phyloP scores from a whole-genome alignment of 2,797 vertebrate species.

The Pterois miles region DNA sequence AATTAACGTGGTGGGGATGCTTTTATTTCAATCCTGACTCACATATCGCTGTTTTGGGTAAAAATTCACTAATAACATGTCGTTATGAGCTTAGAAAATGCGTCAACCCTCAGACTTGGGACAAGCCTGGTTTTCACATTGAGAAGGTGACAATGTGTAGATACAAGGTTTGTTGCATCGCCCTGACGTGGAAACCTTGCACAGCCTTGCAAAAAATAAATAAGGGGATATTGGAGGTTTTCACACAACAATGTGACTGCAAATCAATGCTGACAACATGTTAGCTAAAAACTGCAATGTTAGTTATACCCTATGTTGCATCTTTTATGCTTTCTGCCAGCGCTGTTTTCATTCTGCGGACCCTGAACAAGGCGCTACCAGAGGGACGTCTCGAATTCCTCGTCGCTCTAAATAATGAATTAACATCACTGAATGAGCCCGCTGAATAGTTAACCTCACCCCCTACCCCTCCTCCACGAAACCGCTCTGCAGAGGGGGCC shows the following conservation, averaged over 20 bases:
- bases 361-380: not conserved
- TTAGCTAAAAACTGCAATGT: not conserved
- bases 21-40: not conserved
- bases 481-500: slow-evolving; percentile 60
- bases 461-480: slow-evolving; percentile 44
- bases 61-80: not conserved
- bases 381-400: slow-evolving; percentile 46
- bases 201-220: not conserved
- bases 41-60: not conserved
- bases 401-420: slow-evolving; percentile 72
- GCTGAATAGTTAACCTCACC: slow-evolving; percentile 50
- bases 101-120: not conserved
- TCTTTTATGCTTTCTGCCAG: not conserved
- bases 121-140: not conserved
- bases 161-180: not conserved
- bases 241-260: not conserved
- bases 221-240: not conserved
- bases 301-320: not conserved
- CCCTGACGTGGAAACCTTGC: slow-evolving; percentile 1
- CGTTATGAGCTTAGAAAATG: not conserved
- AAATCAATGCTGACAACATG: not conserved
- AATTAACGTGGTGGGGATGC: not conserved
- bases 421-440: slow-evolving; percentile 67
- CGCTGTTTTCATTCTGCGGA: not conserved
- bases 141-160: not conserved